Evolutionary conservation across 2,888 invertebrate species (phyloP).

Genomic region (Scrobipalpa costella): DNA sequence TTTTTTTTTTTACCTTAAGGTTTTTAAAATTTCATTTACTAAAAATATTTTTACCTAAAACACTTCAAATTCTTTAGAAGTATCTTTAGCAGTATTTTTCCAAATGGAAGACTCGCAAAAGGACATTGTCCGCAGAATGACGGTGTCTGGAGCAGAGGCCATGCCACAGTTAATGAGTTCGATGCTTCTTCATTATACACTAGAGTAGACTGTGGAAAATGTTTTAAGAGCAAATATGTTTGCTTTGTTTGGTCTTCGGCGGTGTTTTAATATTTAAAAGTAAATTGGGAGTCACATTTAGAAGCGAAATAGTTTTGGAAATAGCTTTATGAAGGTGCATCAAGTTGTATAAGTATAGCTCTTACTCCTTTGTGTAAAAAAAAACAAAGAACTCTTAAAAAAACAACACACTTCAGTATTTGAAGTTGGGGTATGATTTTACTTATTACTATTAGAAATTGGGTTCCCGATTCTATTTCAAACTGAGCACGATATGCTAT

Average conservation of each 20-base stretch:
- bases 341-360: no score
- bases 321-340: no score
- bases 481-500: no score
- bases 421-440: no score
- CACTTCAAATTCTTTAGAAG: conserved; percentile 1
- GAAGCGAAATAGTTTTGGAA: background rate
- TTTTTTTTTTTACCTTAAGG: no score
- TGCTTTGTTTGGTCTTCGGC: background rate
- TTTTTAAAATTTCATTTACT: background rate
- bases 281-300: background rate
- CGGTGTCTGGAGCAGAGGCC: conserved; percentile 1
- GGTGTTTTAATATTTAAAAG: background rate
- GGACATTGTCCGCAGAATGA: conserved; percentile 8
- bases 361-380: no score
- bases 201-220: background rate
- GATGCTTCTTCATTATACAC: conserved; percentile 8
- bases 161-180: conserved; percentile 8
- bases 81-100: conserved; percentile 8
- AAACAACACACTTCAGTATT: no score
- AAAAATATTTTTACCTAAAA: background rate
- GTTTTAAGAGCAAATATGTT: background rate
- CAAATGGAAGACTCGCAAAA: background rate
- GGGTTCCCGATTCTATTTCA: no score
- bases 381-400: no score
- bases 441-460: no score